phyloP scores from a whole-genome alignment of 2,113 vertebrate species.

The Tetrax tetrax region DNA sequence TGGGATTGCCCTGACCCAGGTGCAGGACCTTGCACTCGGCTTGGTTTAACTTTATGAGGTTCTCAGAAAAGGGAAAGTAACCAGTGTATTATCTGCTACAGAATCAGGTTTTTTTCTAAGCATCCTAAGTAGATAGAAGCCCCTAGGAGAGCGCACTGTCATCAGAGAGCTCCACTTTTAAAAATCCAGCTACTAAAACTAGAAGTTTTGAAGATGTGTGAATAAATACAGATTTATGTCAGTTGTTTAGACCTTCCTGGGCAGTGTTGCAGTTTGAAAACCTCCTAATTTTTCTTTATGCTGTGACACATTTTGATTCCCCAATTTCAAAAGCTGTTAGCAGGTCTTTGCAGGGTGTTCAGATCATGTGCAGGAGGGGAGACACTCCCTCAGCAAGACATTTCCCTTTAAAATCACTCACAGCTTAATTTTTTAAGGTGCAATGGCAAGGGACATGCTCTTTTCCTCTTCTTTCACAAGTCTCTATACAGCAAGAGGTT shows the following conservation, averaged over 20 bases:
- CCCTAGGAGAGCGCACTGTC: too few relatives aligned
- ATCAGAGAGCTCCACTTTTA: neutral
- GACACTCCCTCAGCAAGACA: neutral
- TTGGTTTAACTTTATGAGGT: neutral
- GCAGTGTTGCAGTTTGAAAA: neutral
- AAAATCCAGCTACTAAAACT: neutral
- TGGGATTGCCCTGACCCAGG: fast-evolving
- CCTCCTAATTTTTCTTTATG: neutral
- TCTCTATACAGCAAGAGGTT: neutral
- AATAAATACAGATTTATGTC: neutral
- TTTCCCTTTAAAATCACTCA: neutral
- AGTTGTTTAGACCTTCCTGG: neutral
- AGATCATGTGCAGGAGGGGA: neutral
- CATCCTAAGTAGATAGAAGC: neutral
- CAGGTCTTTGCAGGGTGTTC: neutral
- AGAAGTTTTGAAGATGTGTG: neutral
- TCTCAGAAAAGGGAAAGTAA: neutral
- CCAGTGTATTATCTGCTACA: neutral
- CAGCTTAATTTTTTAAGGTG: neutral
- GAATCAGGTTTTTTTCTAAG: neutral
- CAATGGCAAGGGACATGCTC: fast-evolving
- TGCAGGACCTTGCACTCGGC: neutral
- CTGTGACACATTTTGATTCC: neutral
- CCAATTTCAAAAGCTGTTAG: neutral
- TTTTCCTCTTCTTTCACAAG: neutral